Evolutionary conservation across 1,140 invertebrate species (phyloP).

Genomic region (Ceratoteleas bidentatus): DNA sequence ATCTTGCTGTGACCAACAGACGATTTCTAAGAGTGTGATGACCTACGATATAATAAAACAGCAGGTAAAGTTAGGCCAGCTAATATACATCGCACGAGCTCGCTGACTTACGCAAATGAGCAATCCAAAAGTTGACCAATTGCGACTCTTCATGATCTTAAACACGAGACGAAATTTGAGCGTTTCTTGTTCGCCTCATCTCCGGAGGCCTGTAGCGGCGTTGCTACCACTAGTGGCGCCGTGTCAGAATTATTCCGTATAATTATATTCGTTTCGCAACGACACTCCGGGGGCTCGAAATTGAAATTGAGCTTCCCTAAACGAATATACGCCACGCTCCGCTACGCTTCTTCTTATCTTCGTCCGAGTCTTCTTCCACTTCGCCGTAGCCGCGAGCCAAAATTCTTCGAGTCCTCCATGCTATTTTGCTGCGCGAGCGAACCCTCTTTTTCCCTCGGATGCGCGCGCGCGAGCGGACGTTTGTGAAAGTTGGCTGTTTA

Average conservation of each 20-base stretch:
- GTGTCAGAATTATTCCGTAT: slow-evolving; percentile 81
- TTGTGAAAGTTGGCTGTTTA: slow-evolving; percentile 65
- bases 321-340: slow-evolving; percentile 69
- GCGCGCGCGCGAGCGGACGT: slow-evolving; percentile 47
- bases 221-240: slow-evolving; percentile 57
- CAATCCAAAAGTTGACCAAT: slow-evolving; percentile 50
- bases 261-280: slow-evolving; percentile 82
- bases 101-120: slow-evolving; percentile 8
- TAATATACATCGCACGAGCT: background rate
- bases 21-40: too few relatives aligned
- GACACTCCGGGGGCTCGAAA: slow-evolving; percentile 80
- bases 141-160: slow-evolving; percentile 29
- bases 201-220: slow-evolving; percentile 52
- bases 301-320: slow-evolving; percentile 81
- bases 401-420: slow-evolving; percentile 66
- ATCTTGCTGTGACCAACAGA: too few relatives aligned
- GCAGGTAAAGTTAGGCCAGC: background rate
- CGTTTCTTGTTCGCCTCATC: slow-evolving; percentile 51
- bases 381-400: slow-evolving; percentile 73
- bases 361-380: slow-evolving; percentile 27
- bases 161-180: slow-evolving; percentile 51
- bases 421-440: slow-evolving; percentile 51
- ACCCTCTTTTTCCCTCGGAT: slow-evolving; percentile 49
- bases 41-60: background rate
- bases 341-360: slow-evolving; percentile 50